Base-by-base conservation (phyloP, 1,140 invertebrate genomes). In the Batillaria attramentaria region DNA sequence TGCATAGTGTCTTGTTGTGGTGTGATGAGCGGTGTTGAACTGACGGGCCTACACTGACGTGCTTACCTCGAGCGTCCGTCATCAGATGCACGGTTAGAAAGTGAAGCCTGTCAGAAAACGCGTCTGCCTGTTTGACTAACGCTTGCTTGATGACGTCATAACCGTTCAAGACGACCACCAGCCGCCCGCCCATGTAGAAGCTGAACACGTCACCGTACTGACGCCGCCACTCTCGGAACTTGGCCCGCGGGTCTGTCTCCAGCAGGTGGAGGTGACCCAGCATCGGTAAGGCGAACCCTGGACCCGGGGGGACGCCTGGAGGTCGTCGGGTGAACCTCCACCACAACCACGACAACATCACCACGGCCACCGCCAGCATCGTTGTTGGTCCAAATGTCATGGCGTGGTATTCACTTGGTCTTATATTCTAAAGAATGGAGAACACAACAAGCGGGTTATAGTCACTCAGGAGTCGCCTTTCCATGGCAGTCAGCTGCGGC, bases 121-220 rank as follows among this genome's bases (percentile, higher is more conserved):
- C 60, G 16, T 79, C 66, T 3, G 43, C 78, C 37, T 81, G 41
- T 18, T 68, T 77, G n/a, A 83, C 65, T 3, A 85, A n/a, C 18
- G 74, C 80, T 50, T 85, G 78, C 28, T 77, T 81, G 42, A 83
- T 70, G n/a, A 54, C 70, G 5, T 79, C 65, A 66, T 73, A 72
- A 28, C 80, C 80, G 79, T 79, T 83, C 16, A 85, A 35, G 4
- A 83, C 76, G n/a, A 85, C 68, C 18, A 75, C 33, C 18, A 80
- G 46, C n/a, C 75, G 75, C 37, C 20, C 46, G 4, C 82, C 82
- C 31, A 81, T 35, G 65, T 81, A 79, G 3, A 84, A 65, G 39
- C 70, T 81, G 80, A 81, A 83, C 13, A 84, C 62, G 70, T 84
- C 81, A 8, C 84, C 84, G 75, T 83, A 84, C 35, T 39, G 66